phyloP scores from a whole-genome alignment of 2,797 vertebrate species.

The Synanceia verrucosa region DNA sequence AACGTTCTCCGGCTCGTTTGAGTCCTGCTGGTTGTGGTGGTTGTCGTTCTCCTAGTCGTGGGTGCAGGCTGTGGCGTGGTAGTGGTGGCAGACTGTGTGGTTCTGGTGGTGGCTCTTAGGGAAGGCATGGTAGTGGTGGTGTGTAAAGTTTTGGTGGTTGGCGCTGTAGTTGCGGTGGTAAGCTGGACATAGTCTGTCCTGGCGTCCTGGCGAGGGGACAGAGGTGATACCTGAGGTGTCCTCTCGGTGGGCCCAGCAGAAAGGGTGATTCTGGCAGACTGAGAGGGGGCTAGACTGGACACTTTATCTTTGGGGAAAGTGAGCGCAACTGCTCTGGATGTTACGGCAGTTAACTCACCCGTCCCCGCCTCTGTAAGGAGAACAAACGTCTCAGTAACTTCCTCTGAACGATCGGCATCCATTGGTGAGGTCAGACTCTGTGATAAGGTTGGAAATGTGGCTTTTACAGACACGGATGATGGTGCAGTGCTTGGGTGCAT shows the following conservation, averaged over 20 bases:
- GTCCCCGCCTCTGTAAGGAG: slow-evolving; percentile 86
- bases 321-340: slow-evolving; percentile 78
- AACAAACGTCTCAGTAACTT: slow-evolving; percentile 81
- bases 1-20: slow-evolving; percentile 82
- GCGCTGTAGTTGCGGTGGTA: slow-evolving; percentile 62
- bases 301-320: slow-evolving; percentile 77
- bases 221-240: slow-evolving; percentile 76
- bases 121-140: slow-evolving; percentile 62
- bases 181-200: slow-evolving; percentile 65
- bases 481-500: background rate
- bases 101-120: slow-evolving; percentile 53
- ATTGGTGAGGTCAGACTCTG: slow-evolving; percentile 27
- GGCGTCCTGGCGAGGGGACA: slow-evolving; percentile 73
- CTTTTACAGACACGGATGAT: slow-evolving; percentile 31
- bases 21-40: slow-evolving; percentile 81
- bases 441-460: slow-evolving; percentile 29
- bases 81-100: slow-evolving; percentile 73
- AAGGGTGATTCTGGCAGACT: slow-evolving; percentile 76
- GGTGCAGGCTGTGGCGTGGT: slow-evolving; percentile 69
- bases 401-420: slow-evolving; percentile 15
- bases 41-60: slow-evolving; percentile 78
- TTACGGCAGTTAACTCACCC: slow-evolving; percentile 81
- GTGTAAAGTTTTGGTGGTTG: slow-evolving; percentile 61
- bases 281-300: slow-evolving; percentile 78
- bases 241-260: slow-evolving; percentile 61